Evolutionary conservation across 1,140 invertebrate genomes (phyloP).

Genomic region (Megalopta genalis): DNA sequence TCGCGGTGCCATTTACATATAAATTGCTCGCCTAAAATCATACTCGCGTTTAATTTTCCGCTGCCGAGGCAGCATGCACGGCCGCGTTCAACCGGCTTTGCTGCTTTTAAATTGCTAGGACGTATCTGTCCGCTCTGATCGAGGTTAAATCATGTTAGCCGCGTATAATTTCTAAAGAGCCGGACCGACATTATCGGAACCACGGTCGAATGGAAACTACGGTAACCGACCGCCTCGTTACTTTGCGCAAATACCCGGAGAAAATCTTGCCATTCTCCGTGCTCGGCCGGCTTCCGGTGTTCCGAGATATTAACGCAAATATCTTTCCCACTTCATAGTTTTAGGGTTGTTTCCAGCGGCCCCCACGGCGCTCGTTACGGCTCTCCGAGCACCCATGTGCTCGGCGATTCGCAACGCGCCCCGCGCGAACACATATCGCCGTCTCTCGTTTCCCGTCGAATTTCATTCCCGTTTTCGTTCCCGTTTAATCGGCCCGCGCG

Average conservation of each 20-base stretch:
- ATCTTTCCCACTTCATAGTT: background rate
- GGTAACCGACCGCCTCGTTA: too few species aligned
- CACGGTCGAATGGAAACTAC: slow-evolving; percentile 37
- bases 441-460: too few species aligned
- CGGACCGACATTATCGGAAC: slow-evolving; percentile 34
- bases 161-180: slow-evolving; percentile 4
- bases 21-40: slow-evolving; percentile 74
- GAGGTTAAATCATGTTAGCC: slow-evolving; percentile 58
- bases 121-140: slow-evolving; percentile 59
- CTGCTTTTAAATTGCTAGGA: slow-evolving; percentile 62
- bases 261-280: background rate
- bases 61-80: slow-evolving; percentile 32
- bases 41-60: slow-evolving; percentile 73
- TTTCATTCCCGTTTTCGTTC: too few species aligned
- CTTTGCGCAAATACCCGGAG: background rate
- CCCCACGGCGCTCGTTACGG: slow-evolving; percentile 15
- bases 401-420: too few species aligned
- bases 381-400: background rate
- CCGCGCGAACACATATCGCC: too few species aligned
- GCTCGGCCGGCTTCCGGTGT: too few species aligned
- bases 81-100: slow-evolving; percentile 18
- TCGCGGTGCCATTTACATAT: slow-evolving; percentile 71
- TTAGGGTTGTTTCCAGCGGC: background rate
- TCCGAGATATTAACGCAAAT: too few species aligned
- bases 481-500: too few species aligned